These are phyloP conservation scores for Propithecus deckenii DNA, from an alignment of 2,797 vertebrate genomes.

Conservation along the genomic window DNA sequence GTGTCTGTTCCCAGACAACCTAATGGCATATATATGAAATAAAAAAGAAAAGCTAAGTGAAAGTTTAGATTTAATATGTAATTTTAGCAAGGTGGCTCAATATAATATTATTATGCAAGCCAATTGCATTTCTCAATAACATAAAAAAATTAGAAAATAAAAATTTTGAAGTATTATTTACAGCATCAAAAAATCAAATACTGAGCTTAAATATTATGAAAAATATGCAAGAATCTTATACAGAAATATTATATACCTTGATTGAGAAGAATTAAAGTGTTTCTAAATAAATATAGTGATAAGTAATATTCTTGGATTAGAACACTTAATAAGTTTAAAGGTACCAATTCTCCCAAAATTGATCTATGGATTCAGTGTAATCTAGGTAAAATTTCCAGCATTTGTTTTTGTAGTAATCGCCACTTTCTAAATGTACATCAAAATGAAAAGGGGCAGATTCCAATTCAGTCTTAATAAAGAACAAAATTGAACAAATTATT, in stretches of 20 bases:
- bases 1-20: neutral
- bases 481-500: neutral
- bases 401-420: neutral
- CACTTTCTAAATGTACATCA: neutral
- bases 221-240: neutral
- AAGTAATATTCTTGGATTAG: neutral
- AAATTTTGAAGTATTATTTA: neutral
- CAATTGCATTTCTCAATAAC: neutral
- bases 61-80: neutral
- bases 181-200: neutral
- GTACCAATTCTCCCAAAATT: neutral
- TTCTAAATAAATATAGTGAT: neutral
- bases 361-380: neutral
- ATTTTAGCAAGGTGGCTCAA: neutral
- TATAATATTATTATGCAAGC: neutral
- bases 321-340: neutral
- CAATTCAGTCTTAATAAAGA: neutral
- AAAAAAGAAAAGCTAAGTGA: neutral
- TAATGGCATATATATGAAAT: neutral
- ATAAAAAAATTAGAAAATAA: neutral
- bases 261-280: neutral
- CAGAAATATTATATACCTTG: neutral
- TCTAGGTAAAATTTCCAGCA: neutral
- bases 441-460: neutral
- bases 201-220: neutral